Conservation (phyloP, 2,888 invertebrate genomes). For the Polyommatus icarus region DNA sequence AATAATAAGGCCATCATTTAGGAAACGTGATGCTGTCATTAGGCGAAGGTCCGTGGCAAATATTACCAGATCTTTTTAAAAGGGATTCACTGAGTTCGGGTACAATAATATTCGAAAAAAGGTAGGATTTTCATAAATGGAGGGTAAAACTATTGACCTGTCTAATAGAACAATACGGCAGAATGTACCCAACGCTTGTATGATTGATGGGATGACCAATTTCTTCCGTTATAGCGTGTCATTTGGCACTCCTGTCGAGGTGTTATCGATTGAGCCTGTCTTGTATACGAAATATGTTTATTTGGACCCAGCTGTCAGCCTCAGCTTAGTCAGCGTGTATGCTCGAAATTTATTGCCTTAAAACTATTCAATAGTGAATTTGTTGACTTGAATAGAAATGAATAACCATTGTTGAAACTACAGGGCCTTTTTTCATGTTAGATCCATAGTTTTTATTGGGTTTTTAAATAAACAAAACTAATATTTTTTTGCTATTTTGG, state of each 20-base stretch:
- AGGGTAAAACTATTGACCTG: conserved; percentile 1
- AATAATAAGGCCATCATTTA: neutral
- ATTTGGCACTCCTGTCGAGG: conserved; percentile 24
- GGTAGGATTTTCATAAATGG: neutral
- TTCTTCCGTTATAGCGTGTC: conserved; percentile 5
- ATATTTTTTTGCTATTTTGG: too few relatives aligned
- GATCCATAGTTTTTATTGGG: too few relatives aligned
- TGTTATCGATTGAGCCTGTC: conserved; percentile 4
- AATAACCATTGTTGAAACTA: neutral
- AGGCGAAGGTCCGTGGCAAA: neutral
- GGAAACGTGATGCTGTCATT: neutral
- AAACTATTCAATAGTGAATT: conserved; percentile 1
- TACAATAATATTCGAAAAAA: neutral
- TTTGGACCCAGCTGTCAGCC: conserved; percentile 5
- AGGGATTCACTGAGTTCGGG: neutral
- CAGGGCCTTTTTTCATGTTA: neutral
- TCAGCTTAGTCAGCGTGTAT: conserved; percentile 14
- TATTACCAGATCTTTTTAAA: neutral
- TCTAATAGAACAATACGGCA: neutral
- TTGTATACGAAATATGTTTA: conserved; percentile 19
- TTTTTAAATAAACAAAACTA: too few relatives aligned
- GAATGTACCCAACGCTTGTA: conserved; percentile 3
- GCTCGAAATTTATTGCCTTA: neutral
- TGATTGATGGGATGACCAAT: conserved; percentile 16
- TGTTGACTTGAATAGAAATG: conserved; percentile 13